Conservation (phyloP, 2,797 vertebrate species). For the Propithecus perrieri region DNA sequence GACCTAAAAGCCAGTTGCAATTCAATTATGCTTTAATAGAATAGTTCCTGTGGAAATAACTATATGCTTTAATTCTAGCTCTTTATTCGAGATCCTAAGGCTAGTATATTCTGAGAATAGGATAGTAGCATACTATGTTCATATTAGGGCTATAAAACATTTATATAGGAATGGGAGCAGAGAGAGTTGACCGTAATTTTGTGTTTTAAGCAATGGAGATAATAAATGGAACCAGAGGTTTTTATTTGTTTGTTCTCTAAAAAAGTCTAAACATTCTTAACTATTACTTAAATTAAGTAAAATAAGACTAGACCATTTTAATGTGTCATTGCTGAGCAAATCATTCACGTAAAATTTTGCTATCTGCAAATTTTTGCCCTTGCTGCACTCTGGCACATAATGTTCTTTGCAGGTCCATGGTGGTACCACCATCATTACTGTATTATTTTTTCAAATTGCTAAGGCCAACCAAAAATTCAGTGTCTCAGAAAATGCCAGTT, state of each 20-base stretch:
- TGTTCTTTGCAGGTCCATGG: neutral
- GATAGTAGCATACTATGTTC: neutral
- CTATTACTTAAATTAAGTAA: neutral
- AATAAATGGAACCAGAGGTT: neutral
- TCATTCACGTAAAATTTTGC: neutral
- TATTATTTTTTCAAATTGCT: conserved; percentile 20
- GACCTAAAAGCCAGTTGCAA: neutral
- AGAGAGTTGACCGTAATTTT: neutral
- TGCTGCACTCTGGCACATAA: neutral
- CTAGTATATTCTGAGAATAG: neutral
- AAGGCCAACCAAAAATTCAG: conserved; percentile 12
- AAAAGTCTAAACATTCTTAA: neutral
- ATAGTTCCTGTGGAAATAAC: conserved; percentile 25
- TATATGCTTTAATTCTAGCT: neutral
- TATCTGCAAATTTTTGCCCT: neutral
- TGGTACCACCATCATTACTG: neutral
- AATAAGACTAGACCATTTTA: neutral
- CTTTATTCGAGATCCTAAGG: neutral
- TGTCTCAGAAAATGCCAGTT: conserved; percentile 16
- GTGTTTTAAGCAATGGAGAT: neutral
- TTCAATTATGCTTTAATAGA: neutral
- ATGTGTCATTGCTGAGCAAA: neutral
- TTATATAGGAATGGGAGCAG: neutral
- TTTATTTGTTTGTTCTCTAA: neutral
- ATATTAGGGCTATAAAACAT: neutral